phyloP scores from a whole-genome alignment of 2,888 invertebrate genomes.

The Harmothoe impar region DNA sequence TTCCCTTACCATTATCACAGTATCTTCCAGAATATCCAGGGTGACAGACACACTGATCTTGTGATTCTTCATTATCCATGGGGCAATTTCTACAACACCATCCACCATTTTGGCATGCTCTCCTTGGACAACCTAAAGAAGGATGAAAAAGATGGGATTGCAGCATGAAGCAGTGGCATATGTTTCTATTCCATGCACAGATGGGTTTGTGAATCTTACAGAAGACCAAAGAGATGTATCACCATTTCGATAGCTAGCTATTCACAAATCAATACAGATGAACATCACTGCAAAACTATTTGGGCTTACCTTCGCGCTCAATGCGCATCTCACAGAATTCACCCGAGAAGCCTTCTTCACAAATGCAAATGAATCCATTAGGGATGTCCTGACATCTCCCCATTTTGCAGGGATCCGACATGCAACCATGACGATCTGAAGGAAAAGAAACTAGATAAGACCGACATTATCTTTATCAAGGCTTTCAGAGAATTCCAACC shows the following conservation, averaged over 20 bases:
- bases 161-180: no score
- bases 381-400: background rate
- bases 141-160: background rate
- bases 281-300: background rate
- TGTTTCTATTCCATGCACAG: no score
- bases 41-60: background rate
- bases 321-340: background rate
- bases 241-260: no score
- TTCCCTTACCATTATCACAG: background rate
- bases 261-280: background rate
- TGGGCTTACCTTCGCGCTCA: background rate
- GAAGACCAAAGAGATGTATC: no score
- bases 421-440: background rate
- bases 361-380: constrained; percentile 26
- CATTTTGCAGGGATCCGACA: background rate
- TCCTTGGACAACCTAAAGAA: background rate
- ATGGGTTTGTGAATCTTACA: no score
- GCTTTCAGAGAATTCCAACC: no score
- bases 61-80: background rate
- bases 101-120: background rate
- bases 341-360: constrained; percentile 26
- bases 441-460: background rate
- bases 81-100: background rate
- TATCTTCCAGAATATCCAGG: background rate
- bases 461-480: no score